These are phyloP conservation scores for Camelus dromedarius DNA, from an alignment of 2,113 vertebrate species.

Conservation along the genomic window DNA sequence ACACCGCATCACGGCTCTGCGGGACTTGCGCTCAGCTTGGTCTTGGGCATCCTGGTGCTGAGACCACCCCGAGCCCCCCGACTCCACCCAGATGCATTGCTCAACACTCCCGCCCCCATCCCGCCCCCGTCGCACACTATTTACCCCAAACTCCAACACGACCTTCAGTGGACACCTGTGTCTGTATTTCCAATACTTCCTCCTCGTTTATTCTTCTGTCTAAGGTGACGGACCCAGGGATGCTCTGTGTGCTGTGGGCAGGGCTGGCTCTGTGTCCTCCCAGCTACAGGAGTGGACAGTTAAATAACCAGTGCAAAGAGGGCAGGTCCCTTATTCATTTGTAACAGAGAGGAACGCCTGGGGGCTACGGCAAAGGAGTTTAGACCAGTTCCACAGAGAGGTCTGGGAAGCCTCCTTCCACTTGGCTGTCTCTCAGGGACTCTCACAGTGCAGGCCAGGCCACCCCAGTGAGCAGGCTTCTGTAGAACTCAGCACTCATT, in stretches of 20 bases:
- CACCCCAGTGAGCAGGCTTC: background rate
- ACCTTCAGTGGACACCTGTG: background rate
- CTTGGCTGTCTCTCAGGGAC: background rate
- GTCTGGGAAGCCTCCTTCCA: background rate
- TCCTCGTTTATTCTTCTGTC: background rate
- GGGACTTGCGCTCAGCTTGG: background rate
- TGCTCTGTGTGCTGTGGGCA: background rate
- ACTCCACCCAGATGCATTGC: fast-evolving
- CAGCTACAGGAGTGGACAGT: background rate
- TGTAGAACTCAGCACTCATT: background rate
- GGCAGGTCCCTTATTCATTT: background rate
- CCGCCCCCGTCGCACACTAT: no score
- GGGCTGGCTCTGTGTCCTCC: background rate
- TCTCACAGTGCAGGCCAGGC: background rate
- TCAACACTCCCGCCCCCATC: fast-evolving
- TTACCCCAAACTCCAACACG: background rate
- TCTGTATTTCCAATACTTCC: background rate
- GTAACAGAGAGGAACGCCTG: background rate
- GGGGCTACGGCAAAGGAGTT: background rate
- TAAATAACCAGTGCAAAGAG: background rate
- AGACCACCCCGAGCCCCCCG: background rate
- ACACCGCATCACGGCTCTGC: fast-evolving
- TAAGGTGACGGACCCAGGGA: background rate
- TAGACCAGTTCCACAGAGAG: background rate
- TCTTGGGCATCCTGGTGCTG: background rate